Evolutionary conservation across 2,797 vertebrate species (phyloP), one percentile per base, ranked within the genome.

Genomic region (Phrynocephalus guinanensis): DNA sequence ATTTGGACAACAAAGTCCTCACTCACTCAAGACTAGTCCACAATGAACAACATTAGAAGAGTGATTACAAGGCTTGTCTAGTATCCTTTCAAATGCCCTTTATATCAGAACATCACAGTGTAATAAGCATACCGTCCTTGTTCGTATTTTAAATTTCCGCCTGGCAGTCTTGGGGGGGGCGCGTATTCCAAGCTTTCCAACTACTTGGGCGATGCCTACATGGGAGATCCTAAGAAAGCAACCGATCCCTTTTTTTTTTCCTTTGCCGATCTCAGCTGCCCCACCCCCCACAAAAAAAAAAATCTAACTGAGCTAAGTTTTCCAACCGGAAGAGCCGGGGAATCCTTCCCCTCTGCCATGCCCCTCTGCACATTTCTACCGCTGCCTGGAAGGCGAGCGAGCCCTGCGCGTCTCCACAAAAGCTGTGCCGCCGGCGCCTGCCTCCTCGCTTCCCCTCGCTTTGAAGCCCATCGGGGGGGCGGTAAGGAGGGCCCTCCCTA

Each of bases 371-470:
- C 38, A 15, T 68, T 83, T 70, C 60, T 44, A 16, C 88, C 52
- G 76, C 52, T 48, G 20, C 85, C 16, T 1, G 84, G 50, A 44
- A 83, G 52, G 3, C 24, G n/a, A 30, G 60, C 9, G 71, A 38
- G 24, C 79, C 72, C 50, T 33, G 83, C 50, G 84, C 50, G 26
- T 15, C 67, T 6, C 84, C 70, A 85, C 84, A 78, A 83, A 86
- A 38, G 82, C 30, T 22, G 38, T 38, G 38, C 76, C 3, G 68
- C 44, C 85, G 48, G 68, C n/a, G 56, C 68, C 75, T 26, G 56
- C 76, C 44, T 26, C n/a, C n/a, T n/a, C n/a, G n/a, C n/a, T n/a
- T n/a, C n/a, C n/a, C 60, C 16, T 1, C 80, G 77, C 85, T 84
- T 63, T 24, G 86, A 84, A 71, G 63, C 18, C 33, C 2, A 18